Evolutionary conservation across 2,113 vertebrate genomes (phyloP), one percentile per base, ranked within the genome.

Genomic region (Empidonax alnorum): DNA sequence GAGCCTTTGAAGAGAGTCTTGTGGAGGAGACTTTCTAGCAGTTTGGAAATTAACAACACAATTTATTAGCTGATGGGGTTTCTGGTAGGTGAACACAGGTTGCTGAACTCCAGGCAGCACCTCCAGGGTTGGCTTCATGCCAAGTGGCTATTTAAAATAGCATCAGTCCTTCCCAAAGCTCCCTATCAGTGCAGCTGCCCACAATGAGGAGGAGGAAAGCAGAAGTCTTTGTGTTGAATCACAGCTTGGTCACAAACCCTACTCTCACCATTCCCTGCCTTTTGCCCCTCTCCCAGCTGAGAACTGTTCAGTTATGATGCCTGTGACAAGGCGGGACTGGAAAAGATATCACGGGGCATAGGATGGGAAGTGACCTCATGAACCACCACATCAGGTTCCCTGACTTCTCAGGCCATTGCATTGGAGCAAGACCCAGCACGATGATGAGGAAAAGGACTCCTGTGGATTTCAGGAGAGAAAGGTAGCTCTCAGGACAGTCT

Each of bases 351-450:
- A 27, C 2, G 21, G 35, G 33, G 14, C 12, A 12, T 4, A 22
- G 16, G 25, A 35, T 25, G 58, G 62, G 52, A 66, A 56, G 22
- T 21, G 47, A 72, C 20, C 13, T 16, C 7, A n/a, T 3, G 7
- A 72, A n/a, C 20, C 15, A 39, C 17, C 14, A 11, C 18, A 24
- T n/a, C 52, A 67, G 23, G 8, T 68, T 81, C n/a, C 12, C n/a
- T 47, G 37, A 7, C 21, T 24, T 14, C 30, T 52, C 58, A 56
- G 17, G 7, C 19, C 23, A 42, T 35, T 2, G 1, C 0, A 1
- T 23, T 24, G 37, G 55, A 92, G 23, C 12, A 78, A 86, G 9
- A 68, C 19, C 20, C 3, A 2, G n/a, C 21, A 63, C 68, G 31
- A 63, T 0, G 2, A n/a, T 28, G 37, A 67, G 28, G 49, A 90